Percentiles rank a stretch among this genome's conserved stretches.
Evolutionary conservation across 2,888 invertebrate genomes (phyloP).

Genomic region (Nymphalis urticae): DNA sequence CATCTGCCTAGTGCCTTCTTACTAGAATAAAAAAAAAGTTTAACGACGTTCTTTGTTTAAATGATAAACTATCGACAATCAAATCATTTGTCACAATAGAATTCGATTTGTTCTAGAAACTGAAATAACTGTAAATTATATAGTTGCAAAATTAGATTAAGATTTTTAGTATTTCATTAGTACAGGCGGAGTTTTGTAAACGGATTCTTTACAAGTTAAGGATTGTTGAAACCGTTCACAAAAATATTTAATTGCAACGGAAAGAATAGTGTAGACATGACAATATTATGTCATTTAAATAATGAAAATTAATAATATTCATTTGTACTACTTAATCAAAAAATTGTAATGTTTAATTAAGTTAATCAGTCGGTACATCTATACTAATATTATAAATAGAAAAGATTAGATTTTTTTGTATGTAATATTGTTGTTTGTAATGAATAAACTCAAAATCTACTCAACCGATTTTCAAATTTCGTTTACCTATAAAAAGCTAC

Average conservation of each 20-base stretch:
- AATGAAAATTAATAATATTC: too few species aligned
- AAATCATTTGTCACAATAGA: slow-evolving; percentile 1
- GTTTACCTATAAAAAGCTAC: neutral
- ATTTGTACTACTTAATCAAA: too few species aligned
- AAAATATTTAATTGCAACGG: slow-evolving; percentile 57
- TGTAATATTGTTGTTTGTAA: too few species aligned
- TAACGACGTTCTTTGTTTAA: neutral
- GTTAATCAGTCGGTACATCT: too few species aligned
- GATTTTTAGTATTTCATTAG: slow-evolving; percentile 12
- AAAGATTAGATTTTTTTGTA: too few species aligned
- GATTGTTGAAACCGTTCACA: slow-evolving; percentile 58
- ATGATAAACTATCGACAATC: neutral
- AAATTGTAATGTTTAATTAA: too few species aligned
- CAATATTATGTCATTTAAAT: too few species aligned
- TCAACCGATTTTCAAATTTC: neutral
- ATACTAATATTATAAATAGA: too few species aligned
- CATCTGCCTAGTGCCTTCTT: too few species aligned
- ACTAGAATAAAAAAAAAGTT: neutral
- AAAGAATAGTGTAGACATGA: slow-evolving; percentile 45
- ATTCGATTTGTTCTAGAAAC: neutral
- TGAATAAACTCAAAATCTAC: too few species aligned
- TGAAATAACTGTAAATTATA: slow-evolving; percentile 13
- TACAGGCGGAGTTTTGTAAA: slow-evolving; percentile 46
- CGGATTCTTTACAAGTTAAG: slow-evolving; percentile 45
- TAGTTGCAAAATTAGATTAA: slow-evolving; percentile 4